Evolutionary conservation across 2,113 vertebrate species (phyloP), one percentile per base, ranked within the genome.

Genomic region (Clarias macrocephalus): DNA sequence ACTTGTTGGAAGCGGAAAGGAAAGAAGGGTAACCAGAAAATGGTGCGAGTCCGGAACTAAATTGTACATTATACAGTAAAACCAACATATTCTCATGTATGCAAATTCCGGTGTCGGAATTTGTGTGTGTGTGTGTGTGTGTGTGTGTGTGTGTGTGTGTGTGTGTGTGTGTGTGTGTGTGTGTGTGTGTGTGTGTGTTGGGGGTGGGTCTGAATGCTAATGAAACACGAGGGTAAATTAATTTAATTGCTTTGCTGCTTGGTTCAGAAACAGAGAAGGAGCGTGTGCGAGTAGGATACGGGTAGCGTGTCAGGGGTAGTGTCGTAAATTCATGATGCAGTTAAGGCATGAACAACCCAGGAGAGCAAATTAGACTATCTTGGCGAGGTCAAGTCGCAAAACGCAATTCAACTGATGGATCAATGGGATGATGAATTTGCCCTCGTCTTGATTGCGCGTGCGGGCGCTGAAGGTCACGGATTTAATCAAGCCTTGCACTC

Each of bases 391-490:
- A 92, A 90, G 92, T 90, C 86, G 88, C 87, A 87, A 93, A 87
- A 92, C 89, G 90, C 88, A 93, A 92, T 93, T 91, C 86, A 66
- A 91, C 90, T 90, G 88, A 91, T 91, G 90, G 91, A 94, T 93
- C 94, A 91, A 91, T 92, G 92, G 89, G 87, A 88, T 82, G 73
- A 91, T 87, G 88, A 90, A 94, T 92, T 91, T 91, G 85, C 77
- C 91, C 93, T 91, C 92, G 92, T 90, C 89, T 91, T 93, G 94
- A 94, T 94, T 95, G 92, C 92, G 84, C 91, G 92, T 90, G 91
- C 87, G 89, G 83, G 86, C 52, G 89, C 88, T 93, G 94, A 95
- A 96, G 94, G 94, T 95, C 94, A 93, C 52, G 84, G 92, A 93
- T 95, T 95, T 94, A 95, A 95, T 95, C 94, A 94, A 94, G 92